Conservation (phyloP, 2,113 vertebrate species). For the Poeciliopsis occidentalis region DNA sequence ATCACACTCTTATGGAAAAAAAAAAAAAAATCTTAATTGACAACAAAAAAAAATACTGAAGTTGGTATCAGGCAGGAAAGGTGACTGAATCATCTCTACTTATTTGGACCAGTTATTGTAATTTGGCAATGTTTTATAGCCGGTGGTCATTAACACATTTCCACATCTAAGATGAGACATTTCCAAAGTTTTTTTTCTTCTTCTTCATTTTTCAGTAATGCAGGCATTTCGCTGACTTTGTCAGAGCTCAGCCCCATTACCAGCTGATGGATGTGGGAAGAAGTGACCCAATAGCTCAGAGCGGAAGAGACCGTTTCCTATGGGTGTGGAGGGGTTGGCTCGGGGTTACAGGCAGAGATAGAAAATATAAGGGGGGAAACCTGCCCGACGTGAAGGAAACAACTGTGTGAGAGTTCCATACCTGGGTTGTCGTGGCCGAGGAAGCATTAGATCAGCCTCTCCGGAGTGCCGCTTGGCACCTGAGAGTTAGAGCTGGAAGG, state of each 20-base stretch:
- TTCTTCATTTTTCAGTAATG: slow-evolving; percentile 22
- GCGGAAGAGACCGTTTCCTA: slow-evolving; percentile 74
- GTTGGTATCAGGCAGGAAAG: not conserved
- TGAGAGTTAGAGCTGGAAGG: slow-evolving; percentile 51
- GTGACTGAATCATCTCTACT: no score
- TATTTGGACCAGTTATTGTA: not conserved
- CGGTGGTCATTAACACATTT: slow-evolving; percentile 41
- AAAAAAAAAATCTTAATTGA: not conserved
- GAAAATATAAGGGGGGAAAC: slow-evolving; percentile 50
- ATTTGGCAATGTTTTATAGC: slow-evolving; percentile 28
- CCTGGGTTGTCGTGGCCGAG: slow-evolving; percentile 62
- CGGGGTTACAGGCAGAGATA: slow-evolving; percentile 40
- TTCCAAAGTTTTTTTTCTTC: slow-evolving; percentile 19
- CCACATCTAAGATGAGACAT: slow-evolving; percentile 16
- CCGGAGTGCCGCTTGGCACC: slow-evolving; percentile 64
- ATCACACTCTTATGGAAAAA: not conserved
- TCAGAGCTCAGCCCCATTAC: slow-evolving; percentile 70
- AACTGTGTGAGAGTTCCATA: slow-evolving; percentile 43
- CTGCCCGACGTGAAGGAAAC: slow-evolving; percentile 31
- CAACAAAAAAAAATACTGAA: not conserved
- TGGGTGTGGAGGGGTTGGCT: slow-evolving; percentile 37
- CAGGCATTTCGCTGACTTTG: slow-evolving; percentile 40
- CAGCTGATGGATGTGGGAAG: slow-evolving; percentile 79
- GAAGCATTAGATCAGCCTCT: slow-evolving; percentile 76
- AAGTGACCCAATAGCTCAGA: slow-evolving; percentile 70